Percentiles rank a stretch among this genome's conserved stretches.
phyloP scores from a whole-genome alignment of 2,797 vertebrate genomes.

The Prionace glauca region DNA sequence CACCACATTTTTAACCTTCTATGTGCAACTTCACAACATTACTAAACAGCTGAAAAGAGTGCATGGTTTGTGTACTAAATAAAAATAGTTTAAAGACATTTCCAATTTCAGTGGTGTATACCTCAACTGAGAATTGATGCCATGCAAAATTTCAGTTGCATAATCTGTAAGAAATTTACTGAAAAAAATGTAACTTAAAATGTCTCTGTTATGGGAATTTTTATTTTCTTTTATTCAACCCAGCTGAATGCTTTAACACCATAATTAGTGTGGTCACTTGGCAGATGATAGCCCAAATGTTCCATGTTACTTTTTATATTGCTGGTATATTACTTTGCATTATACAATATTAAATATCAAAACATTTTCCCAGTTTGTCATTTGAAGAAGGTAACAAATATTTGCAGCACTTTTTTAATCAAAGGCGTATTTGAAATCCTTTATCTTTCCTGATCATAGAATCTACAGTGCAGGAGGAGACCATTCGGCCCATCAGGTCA shows the following conservation, averaged over 20 bases:
- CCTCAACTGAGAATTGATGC: not conserved
- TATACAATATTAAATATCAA: not conserved
- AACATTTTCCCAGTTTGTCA: not conserved
- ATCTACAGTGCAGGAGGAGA: too few species aligned
- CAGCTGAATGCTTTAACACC: not conserved
- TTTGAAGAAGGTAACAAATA: not conserved
- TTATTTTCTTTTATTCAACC: not conserved
- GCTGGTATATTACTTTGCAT: not conserved
- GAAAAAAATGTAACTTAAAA: not conserved
- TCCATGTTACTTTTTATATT: too few species aligned
- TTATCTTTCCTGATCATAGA: not conserved
- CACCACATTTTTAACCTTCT: too few species aligned
- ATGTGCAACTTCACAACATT: not conserved
- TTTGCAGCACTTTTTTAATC: not conserved
- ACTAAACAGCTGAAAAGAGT: not conserved
- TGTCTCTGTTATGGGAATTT: not conserved
- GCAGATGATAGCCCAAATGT: not conserved
- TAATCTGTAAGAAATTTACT: not conserved
- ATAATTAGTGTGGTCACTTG: not conserved
- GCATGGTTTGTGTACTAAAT: not conserved
- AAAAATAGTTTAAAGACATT: not conserved
- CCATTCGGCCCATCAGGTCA: too few species aligned
- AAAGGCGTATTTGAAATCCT: not conserved
- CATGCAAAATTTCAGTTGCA: not conserved
- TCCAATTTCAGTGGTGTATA: not conserved